A percentile compares a stretch with the other conserved stretches of the same genome.
These are phyloP conservation scores for Alectoris magna DNA, from an alignment of 2,797 vertebrate genomes.

Conservation along the genomic window DNA sequence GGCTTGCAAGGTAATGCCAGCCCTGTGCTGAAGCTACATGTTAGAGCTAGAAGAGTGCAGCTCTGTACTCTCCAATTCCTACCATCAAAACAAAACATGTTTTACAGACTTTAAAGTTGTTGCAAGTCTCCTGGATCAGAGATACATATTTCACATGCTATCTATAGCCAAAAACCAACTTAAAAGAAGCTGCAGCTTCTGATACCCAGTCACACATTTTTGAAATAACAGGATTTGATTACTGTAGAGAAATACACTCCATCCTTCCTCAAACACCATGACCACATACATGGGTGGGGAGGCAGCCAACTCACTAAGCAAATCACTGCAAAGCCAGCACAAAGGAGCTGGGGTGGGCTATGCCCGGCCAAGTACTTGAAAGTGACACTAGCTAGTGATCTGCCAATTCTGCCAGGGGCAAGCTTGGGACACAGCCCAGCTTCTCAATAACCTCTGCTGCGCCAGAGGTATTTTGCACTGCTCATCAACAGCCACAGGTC, in stretches of 20 bases:
- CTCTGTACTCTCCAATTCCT: background rate
- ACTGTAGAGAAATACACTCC: background rate
- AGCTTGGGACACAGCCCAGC: conserved; percentile 18
- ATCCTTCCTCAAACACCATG: background rate
- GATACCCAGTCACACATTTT: background rate
- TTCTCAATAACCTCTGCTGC: background rate
- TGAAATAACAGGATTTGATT: background rate
- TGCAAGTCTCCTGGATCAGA: background rate
- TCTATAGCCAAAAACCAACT: background rate
- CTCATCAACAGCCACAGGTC: background rate
- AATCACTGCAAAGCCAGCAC: background rate
- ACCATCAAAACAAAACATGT: background rate
- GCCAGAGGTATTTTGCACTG: background rate
- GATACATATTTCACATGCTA: background rate
- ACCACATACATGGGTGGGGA: background rate
- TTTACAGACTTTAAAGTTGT: background rate
- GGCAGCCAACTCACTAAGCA: background rate
- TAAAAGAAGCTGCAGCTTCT: background rate
- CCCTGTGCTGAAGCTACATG: background rate
- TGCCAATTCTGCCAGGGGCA: conserved; percentile 36
- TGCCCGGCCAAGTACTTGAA: conserved; percentile 11
- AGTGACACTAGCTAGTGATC: background rate
- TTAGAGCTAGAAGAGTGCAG: background rate
- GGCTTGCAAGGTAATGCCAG: background rate
- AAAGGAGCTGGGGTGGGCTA: background rate